Conservation (phyloP, 2,797 vertebrate genomes). For the Gymnoscopelus braueri region DNA sequence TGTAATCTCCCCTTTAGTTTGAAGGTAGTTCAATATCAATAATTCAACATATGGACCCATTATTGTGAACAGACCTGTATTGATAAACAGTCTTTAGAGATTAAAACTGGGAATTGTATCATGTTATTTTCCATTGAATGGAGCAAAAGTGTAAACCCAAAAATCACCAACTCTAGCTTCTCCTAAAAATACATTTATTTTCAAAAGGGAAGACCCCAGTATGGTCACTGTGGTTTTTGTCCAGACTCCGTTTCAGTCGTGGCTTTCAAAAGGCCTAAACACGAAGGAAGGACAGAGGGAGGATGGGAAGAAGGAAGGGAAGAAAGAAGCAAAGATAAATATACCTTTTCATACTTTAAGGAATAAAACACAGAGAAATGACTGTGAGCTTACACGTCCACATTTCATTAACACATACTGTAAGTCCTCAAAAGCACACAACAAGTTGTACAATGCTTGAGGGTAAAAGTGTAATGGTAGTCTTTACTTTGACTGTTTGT, state of each 20-base stretch:
- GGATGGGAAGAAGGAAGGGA: background rate
- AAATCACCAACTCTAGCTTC: conserved; percentile 21
- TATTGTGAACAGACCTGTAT: no score
- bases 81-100: no score
- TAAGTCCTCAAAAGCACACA: no score
- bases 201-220: conserved; percentile 5
- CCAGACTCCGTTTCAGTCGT: conserved; percentile 15
- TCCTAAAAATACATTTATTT: conserved; percentile 27
- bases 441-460: no score
- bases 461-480: no score
- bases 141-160: conserved; percentile 1
- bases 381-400: no score
- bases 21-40: no score
- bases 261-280: conserved; percentile 25
- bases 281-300: conserved; percentile 8
- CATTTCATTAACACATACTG: no score
- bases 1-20: background rate
- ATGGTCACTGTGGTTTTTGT: conserved; percentile 19
- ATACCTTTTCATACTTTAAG: no score
- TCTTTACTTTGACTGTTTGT: no score
- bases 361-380: no score
- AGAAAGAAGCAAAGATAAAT: background rate
- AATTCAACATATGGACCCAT: no score
- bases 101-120: conserved; percentile 22
- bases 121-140: conserved; percentile 20